Evolutionary conservation across 92 coral and sea anemone species (phyloP), one percentile per base, ranked within the genome.

Genomic region (Epizoanthus rinbou): DNA sequence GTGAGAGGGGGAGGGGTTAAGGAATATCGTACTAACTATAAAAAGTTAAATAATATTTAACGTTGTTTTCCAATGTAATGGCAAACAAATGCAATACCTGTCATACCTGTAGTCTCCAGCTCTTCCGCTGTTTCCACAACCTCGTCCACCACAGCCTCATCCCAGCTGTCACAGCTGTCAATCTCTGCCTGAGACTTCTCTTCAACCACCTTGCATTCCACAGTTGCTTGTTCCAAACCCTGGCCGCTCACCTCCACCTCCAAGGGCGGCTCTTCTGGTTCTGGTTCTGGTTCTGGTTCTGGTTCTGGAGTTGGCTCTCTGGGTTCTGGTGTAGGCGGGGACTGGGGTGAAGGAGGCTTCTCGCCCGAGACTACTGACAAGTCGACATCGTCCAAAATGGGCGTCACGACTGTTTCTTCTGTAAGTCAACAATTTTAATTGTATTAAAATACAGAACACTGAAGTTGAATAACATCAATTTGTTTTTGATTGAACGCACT

Each of bases 81-180:
- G 8, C 10, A 25, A 45, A 45, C 62, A 3, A 21, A 57, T 23
- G 9, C 23, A 43, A 15, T 43, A 28, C 16, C 28, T 8, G 39
- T 0, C 17, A 19, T 88, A 92, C 97, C 97, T 91, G 58, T 69
- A 16, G 76, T 69, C 71, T 84, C 86, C 41, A 79, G 81, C 75
- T 85, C 89, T 15, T 84, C 66, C 24, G 83, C 85, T 24, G 88
- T 67, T 35, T 91, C 93, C 4, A 83, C 73, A n/a, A 93, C 85
- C 39, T 88, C 73, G 22, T 73, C 21, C 68, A 87, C 87, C 11
- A 80, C 84, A 39, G 80, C 90, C 58, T 89, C 94, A 73, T 91
- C 95, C 95, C 93, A 93, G 47, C 67, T 86, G 47, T 88, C 92
- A 43, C 79, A 66, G 17, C 57, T 79, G 8, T 67, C 88, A 43